Percentiles rank a stretch among this genome's conserved stretches.
Evolutionary conservation across 1,140 invertebrate genomes (phyloP).

Genomic region (Zaprionus capensis): DNA sequence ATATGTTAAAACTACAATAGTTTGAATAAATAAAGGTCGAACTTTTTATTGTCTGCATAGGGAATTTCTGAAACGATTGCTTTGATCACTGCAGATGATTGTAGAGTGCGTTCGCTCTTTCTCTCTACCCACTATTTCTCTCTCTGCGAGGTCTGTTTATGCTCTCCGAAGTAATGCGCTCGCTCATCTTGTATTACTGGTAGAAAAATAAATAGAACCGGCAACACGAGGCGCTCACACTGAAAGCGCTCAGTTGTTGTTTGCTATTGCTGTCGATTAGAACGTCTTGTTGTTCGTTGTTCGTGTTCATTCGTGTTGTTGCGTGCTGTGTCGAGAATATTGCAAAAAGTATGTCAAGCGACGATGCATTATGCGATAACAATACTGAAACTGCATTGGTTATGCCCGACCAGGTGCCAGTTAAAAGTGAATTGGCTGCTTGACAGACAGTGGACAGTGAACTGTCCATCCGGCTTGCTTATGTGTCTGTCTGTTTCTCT

Average conservation of each 20-base stretch:
- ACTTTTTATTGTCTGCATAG: neutral
- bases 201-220: slow-evolving; percentile 41
- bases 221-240: neutral
- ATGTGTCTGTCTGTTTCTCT: neutral
- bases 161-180: neutral
- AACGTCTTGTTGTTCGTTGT: slow-evolving; percentile 2
- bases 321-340: slow-evolving; percentile 18
- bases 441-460: slow-evolving; percentile 7
- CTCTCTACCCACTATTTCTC: neutral
- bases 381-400: neutral
- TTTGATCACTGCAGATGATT: neutral
- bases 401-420: neutral
- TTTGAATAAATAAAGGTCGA: neutral
- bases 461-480: neutral
- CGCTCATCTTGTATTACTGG: slow-evolving; percentile 14
- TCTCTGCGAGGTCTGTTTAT: neutral
- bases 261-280: slow-evolving; percentile 29
- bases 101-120: neutral
- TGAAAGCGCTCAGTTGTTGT: slow-evolving; percentile 36
- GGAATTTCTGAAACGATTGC: neutral
- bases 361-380: slow-evolving; percentile 29
- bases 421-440: slow-evolving; percentile 38
- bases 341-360: slow-evolving; percentile 47
- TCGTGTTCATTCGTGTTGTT: slow-evolving; percentile 12
- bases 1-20: neutral